A percentile compares a stretch with the other conserved stretches of the same genome.
Conservation (phyloP, 2,888 invertebrate genomes). For the Drosophila anomelani region DNA sequence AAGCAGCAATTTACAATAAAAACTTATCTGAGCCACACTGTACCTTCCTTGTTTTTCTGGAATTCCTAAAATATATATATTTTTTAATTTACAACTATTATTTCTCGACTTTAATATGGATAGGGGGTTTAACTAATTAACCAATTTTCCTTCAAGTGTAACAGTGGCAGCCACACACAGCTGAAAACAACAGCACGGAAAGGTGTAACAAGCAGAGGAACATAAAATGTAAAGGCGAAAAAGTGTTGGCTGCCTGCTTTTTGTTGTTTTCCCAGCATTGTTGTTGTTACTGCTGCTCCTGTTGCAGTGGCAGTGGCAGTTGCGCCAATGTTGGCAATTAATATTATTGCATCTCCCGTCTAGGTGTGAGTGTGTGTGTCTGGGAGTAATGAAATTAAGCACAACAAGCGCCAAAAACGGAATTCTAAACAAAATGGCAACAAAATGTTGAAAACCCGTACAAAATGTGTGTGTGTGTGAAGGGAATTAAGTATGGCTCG, state of each 20-base stretch:
- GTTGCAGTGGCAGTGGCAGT: conserved; percentile 59
- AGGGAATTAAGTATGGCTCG: not conserved
- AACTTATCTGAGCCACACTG: no score
- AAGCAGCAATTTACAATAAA: no score
- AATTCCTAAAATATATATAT: no score
- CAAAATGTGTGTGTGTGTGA: not conserved
- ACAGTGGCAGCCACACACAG: conserved; percentile 22
- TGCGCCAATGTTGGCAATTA: conserved; percentile 77
- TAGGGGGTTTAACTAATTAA: no score
- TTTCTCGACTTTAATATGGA: not conserved
- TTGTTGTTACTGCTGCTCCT: conserved; percentile 36
- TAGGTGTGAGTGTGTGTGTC: conserved; percentile 37
- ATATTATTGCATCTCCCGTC: conserved; percentile 74
- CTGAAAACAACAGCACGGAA: conserved; percentile 53
- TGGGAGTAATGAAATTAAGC: conserved; percentile 71
- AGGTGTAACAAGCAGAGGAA: conserved; percentile 64
- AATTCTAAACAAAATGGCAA: conserved; percentile 70
- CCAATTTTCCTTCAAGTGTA: conserved; percentile 14
- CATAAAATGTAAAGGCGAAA: conserved; percentile 75
- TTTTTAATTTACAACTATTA: not conserved
- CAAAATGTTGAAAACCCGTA: conserved; percentile 31
- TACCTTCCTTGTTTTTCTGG: no score
- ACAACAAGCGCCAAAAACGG: conserved; percentile 73
- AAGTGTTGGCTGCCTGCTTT: conserved; percentile 56
- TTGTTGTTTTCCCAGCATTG: conserved; percentile 27